These are phyloP conservation scores for Drosophila setosimentum DNA, from an alignment of 2,888 invertebrate genomes.

Conservation along the genomic window DNA sequence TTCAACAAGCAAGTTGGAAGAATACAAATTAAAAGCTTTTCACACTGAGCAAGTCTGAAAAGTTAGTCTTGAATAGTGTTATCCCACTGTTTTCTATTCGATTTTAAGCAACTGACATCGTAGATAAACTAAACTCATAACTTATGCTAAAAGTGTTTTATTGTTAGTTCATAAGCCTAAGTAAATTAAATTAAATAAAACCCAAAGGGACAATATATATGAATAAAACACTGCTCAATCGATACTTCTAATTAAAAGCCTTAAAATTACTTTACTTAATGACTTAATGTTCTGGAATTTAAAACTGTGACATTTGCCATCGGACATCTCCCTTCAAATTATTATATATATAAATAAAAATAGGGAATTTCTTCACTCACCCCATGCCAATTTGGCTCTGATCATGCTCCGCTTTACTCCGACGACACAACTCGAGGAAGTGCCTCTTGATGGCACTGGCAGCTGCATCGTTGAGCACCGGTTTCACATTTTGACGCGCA, in stretches of 20 bases:
- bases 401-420: conserved; percentile 82
- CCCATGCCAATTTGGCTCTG: conserved; percentile 92
- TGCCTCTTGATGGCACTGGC: conserved; percentile 90
- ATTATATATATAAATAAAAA: neutral
- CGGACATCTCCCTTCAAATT: neutral
- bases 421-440: conserved; percentile 91
- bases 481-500: conserved; percentile 94
- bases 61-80: neutral
- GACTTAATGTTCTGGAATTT: neutral
- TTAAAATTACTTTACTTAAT: neutral
- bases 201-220: neutral
- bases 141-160: conserved; percentile 17
- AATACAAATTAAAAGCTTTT: neutral
- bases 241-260: neutral
- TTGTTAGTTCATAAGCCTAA: conserved; percentile 20
- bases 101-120: conserved; percentile 15
- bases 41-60: neutral
- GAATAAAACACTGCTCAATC: neutral
- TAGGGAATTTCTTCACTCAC: conserved; percentile 55
- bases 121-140: conserved; percentile 10
- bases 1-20: neutral
- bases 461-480: conserved; percentile 91
- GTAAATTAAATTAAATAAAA: conserved; percentile 39
- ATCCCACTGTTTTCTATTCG: no score
- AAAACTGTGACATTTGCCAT: neutral